Base-by-base conservation (phyloP, 2,888 invertebrate genomes). In the Lymantria monacha region DNA sequence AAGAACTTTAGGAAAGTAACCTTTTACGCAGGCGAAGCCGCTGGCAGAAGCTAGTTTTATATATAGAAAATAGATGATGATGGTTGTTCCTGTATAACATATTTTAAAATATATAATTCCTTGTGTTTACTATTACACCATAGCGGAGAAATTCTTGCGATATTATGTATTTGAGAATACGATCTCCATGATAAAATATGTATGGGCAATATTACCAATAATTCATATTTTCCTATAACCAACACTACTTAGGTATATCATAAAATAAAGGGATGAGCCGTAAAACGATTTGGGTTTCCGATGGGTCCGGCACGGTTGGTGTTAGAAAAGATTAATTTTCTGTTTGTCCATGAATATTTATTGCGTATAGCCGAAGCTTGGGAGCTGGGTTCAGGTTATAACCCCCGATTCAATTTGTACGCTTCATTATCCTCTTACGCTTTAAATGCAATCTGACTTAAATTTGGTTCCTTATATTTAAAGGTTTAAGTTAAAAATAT, bases 261-360 rank as follows among this genome's bases (percentile, higher is more conserved):
- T 41, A 46, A 22, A 22, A 42, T 41, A 44, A 44, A 57, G 66
- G 64, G 60, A 57, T 55, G 45, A 55, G 52, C 47, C 55, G 59
- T 65, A 63, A 63, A 66, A 63, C 66, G 59, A 65, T 63, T 65
- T 57, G 45, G 59, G 61, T 57, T 58, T 58, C 53, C 66, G 57
- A 66, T 59, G 61, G 63, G 55, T 55, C 56, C 46, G 42, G 48
- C 40, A 49, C 58, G 58, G 61, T 47, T 49, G 45, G 53, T 46
- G 59, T 59, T 59, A 55, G 66, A 66, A 61, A 61, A 66, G 54
- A 66, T 66, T 66, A 66, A 66, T 66, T 66, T 66, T 55, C 53
- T 63, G 52, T 61, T 66, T 59, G 54, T 57, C 51, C 55, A 66
- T 66, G 64, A 63, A 66, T 66, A 66, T 66, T 61, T 61, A 66